Evolutionary conservation across 1,140 invertebrate genomes (phyloP).

Genomic region (Drosophila prosaltans): DNA sequence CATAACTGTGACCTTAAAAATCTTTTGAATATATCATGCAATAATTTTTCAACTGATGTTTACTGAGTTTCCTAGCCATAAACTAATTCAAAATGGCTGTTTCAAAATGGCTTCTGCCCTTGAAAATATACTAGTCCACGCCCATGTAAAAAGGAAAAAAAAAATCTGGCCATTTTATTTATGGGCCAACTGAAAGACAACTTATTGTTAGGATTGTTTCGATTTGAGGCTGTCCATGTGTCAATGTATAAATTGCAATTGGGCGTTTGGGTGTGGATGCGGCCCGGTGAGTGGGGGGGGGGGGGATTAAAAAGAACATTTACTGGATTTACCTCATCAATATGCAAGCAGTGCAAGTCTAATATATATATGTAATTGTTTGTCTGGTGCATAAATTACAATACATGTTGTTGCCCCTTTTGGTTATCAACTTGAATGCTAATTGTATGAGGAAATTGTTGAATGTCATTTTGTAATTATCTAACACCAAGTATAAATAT

Average conservation of each 20-base stretch:
- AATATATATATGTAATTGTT: conserved; percentile 68
- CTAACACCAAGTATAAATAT: conserved; percentile 4
- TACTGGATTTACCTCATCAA: conserved; percentile 55
- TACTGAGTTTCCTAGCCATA: neutral
- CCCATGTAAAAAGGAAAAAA: neutral
- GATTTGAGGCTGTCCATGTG: neutral
- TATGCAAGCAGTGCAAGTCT: conserved; percentile 63
- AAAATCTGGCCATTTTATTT: neutral
- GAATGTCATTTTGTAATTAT: conserved; percentile 32
- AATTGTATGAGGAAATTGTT: conserved; percentile 50
- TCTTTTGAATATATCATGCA: neutral
- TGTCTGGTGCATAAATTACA: conserved; percentile 49
- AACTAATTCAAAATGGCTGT: neutral
- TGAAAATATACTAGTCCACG: neutral
- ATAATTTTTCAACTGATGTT: neutral
- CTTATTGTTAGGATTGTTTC: conserved; percentile 3
- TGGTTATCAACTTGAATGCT: conserved; percentile 50
- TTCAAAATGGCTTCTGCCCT: neutral
- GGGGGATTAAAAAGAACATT: neutral
- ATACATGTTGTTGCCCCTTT: neutral
- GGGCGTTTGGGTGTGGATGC: too few species aligned
- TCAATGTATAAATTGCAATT: conserved; percentile 43
- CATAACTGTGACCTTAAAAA: neutral
- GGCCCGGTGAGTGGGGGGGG: neutral
- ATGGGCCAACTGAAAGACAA: neutral